A percentile compares a stretch with the other conserved stretches of the same genome.
These are phyloP conservation scores for Umimayanthus chanpuru DNA, from an alignment of 92 coral and sea anemone species.

Conservation along the genomic window DNA sequence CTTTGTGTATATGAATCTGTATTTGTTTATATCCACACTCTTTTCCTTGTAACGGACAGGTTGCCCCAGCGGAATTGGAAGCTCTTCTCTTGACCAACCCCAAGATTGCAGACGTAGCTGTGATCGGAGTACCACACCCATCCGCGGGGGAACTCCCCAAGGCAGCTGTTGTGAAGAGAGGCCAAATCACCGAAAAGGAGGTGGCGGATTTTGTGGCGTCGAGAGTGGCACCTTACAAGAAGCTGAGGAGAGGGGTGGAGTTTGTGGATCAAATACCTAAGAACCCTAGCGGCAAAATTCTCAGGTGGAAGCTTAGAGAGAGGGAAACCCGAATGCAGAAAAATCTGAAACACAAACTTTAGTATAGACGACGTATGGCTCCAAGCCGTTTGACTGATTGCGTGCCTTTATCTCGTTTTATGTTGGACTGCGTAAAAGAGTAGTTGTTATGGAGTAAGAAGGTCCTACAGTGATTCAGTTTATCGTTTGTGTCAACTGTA, in stretches of 20 bases:
- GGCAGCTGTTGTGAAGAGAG: conserved; percentile 69
- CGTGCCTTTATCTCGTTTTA: too few relatives aligned
- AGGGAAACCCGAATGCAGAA: conserved; percentile 14
- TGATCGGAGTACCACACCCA: conserved; percentile 77
- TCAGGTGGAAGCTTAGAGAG: conserved; percentile 48
- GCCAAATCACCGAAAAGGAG: conserved; percentile 58
- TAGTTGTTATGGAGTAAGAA: too few relatives aligned
- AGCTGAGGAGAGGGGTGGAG: conserved; percentile 80
- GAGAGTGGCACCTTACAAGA: conserved; percentile 70
- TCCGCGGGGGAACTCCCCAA: conserved; percentile 77
- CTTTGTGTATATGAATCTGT: too few relatives aligned
- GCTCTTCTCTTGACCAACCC: conserved; percentile 66
- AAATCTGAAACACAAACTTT: conserved; percentile 11
- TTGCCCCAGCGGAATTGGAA: conserved; percentile 85
- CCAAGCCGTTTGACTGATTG: too few relatives aligned
- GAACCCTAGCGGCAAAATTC: conserved; percentile 59
- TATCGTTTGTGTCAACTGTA: too few relatives aligned
- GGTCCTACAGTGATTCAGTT: too few relatives aligned
- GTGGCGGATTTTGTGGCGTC: conserved; percentile 54
- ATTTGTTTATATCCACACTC: too few relatives aligned
- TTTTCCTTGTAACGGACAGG: conserved; percentile 39
- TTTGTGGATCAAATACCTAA: conserved; percentile 70
- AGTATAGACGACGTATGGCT: neutral
- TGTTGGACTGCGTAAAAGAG: too few relatives aligned
- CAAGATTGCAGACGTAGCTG: conserved; percentile 73